Evolutionary conservation across 2,113 vertebrate genomes (phyloP).

Genomic region (Engraulis encrasicolus): DNA sequence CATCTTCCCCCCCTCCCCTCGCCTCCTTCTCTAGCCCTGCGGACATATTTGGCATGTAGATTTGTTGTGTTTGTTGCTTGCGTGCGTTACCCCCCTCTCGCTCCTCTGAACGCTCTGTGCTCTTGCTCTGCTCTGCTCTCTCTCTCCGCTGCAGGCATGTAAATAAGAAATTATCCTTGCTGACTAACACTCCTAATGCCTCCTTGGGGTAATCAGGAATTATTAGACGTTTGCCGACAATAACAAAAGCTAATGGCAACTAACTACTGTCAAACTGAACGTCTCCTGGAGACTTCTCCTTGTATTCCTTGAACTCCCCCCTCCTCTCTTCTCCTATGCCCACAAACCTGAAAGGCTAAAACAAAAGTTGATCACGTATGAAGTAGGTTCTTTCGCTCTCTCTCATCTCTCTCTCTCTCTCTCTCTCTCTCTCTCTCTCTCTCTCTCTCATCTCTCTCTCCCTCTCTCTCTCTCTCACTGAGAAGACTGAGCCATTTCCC

Average conservation of each 20-base stretch:
- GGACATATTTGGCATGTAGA: slow-evolving; percentile 78
- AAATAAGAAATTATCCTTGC: slow-evolving; percentile 85
- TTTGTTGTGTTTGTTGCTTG: slow-evolving; percentile 80
- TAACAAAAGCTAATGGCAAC: slow-evolving; percentile 74
- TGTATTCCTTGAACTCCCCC: too few species aligned
- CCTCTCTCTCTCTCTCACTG: slow-evolving; percentile 56
- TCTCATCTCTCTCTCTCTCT: slow-evolving; percentile 57
- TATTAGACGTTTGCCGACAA: slow-evolving; percentile 78
- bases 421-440: slow-evolving; percentile 56
- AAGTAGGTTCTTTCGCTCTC: slow-evolving; percentile 62
- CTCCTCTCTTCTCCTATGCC: slow-evolving; percentile 26
- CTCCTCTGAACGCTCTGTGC: slow-evolving; percentile 77
- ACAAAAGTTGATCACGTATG: slow-evolving; percentile 65
- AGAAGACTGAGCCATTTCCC: slow-evolving; percentile 59
- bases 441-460: slow-evolving; percentile 60
- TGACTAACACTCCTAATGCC: slow-evolving; percentile 82
- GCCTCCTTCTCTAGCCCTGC: slow-evolving; percentile 71
- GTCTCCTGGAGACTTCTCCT: slow-evolving; percentile 53
- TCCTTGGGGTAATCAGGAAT: slow-evolving; percentile 83
- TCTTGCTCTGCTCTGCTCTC: too few species aligned
- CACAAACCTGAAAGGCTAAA: not conserved
- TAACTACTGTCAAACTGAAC: slow-evolving; percentile 72
- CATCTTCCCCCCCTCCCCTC: too few species aligned
- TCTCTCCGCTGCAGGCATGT: slow-evolving; percentile 77
- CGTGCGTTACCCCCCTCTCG: slow-evolving; percentile 63